phyloP scores from a whole-genome alignment of 2,797 vertebrate species.

The Urosaurus nigricauda region DNA sequence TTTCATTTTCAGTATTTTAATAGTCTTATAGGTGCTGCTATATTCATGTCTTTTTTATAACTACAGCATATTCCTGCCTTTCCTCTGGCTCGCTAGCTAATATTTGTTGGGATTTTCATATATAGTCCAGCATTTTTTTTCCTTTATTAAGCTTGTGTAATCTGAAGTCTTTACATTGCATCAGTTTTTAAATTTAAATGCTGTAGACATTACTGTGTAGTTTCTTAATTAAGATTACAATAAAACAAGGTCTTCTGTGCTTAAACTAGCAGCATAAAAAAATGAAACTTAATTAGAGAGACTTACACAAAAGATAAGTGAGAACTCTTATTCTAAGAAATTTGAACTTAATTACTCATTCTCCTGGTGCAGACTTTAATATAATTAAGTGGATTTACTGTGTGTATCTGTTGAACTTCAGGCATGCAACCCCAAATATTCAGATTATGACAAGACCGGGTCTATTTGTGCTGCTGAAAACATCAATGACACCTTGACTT shows the following conservation, averaged over 20 bases:
- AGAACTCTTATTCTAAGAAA: not conserved
- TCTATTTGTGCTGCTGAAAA: conserved; percentile 87
- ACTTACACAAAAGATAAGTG: not conserved
- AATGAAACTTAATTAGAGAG: not conserved
- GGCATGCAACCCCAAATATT: conserved; percentile 89
- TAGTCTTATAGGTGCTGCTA: not conserved
- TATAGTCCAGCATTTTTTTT: not conserved
- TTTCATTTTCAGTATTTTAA: not conserved
- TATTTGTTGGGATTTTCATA: not conserved
- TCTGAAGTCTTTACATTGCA: not conserved
- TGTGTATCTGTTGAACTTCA: conserved; percentile 57
- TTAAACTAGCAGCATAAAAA: not conserved
- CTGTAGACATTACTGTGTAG: not conserved
- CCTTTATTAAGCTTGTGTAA: not conserved
- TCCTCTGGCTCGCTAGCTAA: not conserved
- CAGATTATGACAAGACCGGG: conserved; percentile 88
- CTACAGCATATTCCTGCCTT: not conserved
- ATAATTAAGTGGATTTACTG: conserved; percentile 6
- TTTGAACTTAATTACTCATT: conserved; percentile 10
- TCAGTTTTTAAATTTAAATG: not conserved
- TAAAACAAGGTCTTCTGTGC: not conserved
- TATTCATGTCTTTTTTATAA: not conserved
- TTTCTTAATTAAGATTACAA: not conserved
- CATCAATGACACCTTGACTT: conserved; percentile 88
- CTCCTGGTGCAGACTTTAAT: not conserved